Conservation (phyloP, 2,888 invertebrate genomes). For the Drosophila pseudotalamancana region DNA sequence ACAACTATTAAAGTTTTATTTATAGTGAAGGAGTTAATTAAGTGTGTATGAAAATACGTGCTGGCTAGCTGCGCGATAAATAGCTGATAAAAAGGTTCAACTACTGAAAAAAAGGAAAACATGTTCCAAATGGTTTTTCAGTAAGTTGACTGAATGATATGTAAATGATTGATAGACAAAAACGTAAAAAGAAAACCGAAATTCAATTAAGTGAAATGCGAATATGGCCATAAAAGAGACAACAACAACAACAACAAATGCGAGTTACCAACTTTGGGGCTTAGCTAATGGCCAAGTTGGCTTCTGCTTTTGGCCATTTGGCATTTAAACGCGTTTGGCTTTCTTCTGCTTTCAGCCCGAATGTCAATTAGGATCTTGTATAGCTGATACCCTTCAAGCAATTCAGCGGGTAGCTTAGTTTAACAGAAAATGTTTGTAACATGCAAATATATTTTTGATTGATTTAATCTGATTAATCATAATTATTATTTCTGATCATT, state of each 20-base stretch:
- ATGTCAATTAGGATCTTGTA: constrained; percentile 59
- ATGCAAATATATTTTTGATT: not conserved
- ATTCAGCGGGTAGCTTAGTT: not conserved
- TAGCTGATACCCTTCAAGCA: not conserved
- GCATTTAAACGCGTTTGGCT: constrained; percentile 46
- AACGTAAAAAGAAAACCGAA: constrained; percentile 12
- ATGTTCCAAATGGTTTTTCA: too few relatives aligned
- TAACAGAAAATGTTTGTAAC: too few relatives aligned
- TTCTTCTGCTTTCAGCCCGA: constrained; percentile 41
- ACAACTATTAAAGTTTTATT: too few relatives aligned
- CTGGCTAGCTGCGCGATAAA: too few relatives aligned
- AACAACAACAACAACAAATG: not conserved
- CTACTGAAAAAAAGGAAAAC: too few relatives aligned
- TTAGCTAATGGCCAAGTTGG: constrained; percentile 29
- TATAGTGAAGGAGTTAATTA: too few relatives aligned
- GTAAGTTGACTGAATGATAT: constrained; percentile 10
- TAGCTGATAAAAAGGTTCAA: too few relatives aligned
- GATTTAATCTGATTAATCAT: too few relatives aligned
- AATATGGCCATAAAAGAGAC: constrained; percentile 29
- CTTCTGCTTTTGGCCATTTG: constrained; percentile 30
- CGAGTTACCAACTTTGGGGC: not conserved
- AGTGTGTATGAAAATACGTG: too few relatives aligned
- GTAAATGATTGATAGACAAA: constrained; percentile 18
- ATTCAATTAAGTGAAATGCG: constrained; percentile 45
- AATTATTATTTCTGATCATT: not conserved